Percentiles rank a stretch among this genome's conserved stretches.
Conservation (phyloP, 2,888 invertebrate genomes). For the Graphium colonna region DNA sequence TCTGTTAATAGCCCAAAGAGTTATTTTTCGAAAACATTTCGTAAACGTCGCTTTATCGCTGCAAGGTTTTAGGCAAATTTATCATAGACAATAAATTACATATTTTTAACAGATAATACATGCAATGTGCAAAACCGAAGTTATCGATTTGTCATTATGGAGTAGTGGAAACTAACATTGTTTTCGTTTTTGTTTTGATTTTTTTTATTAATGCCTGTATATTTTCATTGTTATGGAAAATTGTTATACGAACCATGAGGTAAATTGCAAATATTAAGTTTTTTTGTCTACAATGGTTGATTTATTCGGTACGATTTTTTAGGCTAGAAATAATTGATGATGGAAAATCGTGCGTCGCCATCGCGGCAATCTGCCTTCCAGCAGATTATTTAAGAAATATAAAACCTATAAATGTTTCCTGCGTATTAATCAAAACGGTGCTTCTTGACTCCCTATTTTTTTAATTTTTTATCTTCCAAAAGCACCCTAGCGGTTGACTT, state of each 20-base stretch:
- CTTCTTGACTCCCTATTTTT: conserved; percentile 18
- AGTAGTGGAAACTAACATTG: neutral
- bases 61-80: neutral
- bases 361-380: neutral
- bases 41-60: neutral
- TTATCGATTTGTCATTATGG: neutral
- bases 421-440: conserved; percentile 19
- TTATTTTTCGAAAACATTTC: conserved; percentile 22
- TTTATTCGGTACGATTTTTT: conserved; percentile 9
- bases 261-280: conserved; percentile 6
- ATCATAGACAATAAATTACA: conserved; percentile 1
- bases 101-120: conserved; percentile 1
- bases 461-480: conserved; percentile 41
- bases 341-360: neutral
- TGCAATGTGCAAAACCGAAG: neutral
- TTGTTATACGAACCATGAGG: neutral
- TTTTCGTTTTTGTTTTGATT: neutral
- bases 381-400: neutral
- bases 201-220: conserved; percentile 7
- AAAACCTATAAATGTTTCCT: neutral
- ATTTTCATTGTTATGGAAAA: conserved; percentile 1
- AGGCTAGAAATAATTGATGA: conserved; percentile 11
- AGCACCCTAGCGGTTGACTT: conserved; percentile 45
- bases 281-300: conserved; percentile 2
- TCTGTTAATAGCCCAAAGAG: conserved; percentile 49